A percentile compares a stretch with the other conserved stretches of the same genome.
Conservation (phyloP, 92 coral and sea anemone genomes). For the Bergia puertoricense region DNA sequence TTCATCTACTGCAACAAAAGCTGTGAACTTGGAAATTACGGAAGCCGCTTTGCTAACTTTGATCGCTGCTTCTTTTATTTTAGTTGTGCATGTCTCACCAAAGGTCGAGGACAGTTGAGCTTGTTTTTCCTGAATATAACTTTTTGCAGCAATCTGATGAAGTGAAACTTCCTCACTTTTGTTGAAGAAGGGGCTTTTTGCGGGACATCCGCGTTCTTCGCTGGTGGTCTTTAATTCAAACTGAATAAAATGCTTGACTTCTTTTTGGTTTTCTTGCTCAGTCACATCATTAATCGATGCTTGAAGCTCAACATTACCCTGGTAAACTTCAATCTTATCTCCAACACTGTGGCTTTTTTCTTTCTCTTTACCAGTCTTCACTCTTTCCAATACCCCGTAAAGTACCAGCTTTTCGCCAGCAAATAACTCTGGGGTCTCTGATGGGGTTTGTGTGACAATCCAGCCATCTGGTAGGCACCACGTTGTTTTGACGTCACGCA, state of each 20-base stretch:
- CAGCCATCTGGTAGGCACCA: slow-evolving; percentile 8
- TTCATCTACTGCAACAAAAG: slow-evolving; percentile 78
- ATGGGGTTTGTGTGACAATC: neutral
- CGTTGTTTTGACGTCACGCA: neutral
- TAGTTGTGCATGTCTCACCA: neutral
- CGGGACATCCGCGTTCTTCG: neutral
- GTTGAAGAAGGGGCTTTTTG: neutral
- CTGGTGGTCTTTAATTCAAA: neutral
- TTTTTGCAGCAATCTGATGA: slow-evolving; percentile 16
- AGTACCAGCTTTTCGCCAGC: neutral
- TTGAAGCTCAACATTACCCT: neutral
- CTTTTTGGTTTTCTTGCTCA: neutral
- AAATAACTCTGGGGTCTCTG: neutral
- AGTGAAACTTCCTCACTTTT: neutral
- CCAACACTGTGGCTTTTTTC: neutral
- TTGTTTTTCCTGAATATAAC: neutral
- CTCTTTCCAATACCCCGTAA: neutral
- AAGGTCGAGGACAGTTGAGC: neutral
- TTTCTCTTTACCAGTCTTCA: neutral
- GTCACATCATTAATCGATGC: neutral
- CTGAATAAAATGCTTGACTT: neutral
- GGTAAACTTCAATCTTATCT: neutral
- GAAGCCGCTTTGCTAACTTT: slow-evolving; percentile 64
- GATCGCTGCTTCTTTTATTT: slow-evolving; percentile 47
- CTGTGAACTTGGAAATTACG: slow-evolving; percentile 65